A percentile compares a stretch with the other conserved stretches of the same genome.
phyloP scores from a whole-genome alignment of 2,888 invertebrate genomes.

The Ophioninae sp. region DNA sequence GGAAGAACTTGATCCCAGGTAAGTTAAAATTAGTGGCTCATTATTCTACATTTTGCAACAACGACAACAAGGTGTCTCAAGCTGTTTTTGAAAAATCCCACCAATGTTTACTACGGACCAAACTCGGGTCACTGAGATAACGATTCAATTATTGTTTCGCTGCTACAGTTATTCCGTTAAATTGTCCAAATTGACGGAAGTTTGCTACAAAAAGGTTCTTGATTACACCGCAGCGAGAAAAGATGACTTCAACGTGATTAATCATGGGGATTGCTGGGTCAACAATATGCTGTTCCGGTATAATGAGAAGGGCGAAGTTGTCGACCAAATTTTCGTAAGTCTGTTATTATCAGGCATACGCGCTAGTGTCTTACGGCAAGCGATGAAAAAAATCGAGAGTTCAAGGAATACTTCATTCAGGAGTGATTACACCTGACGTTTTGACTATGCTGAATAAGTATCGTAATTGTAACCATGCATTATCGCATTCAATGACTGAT shows the following conservation, averaged over 20 bases:
- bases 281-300: conserved; percentile 78
- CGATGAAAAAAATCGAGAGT: not conserved
- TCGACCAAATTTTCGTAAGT: conserved; percentile 74
- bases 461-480: too few relatives aligned
- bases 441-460: too few relatives aligned
- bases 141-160: not conserved
- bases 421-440: too few relatives aligned
- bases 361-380: too few relatives aligned
- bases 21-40: conserved; percentile 6
- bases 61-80: not conserved
- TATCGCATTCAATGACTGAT: too few relatives aligned
- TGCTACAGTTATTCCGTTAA: conserved; percentile 45
- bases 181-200: conserved; percentile 42
- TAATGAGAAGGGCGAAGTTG: conserved; percentile 68
- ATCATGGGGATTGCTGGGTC: conserved; percentile 77
- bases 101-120: too few relatives aligned
- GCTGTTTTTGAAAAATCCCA: not conserved
- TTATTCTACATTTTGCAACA: too few relatives aligned
- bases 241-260: conserved; percentile 74
- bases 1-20: conserved; percentile 70
- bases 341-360: too few relatives aligned
- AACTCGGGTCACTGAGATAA: not conserved
- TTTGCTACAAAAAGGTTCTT: conserved; percentile 28
- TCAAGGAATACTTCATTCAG: too few relatives aligned
- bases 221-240: conserved; percentile 46